Evolutionary conservation across 2,888 invertebrate species (phyloP).

Genomic region (Eristalinus sepulchralis): DNA sequence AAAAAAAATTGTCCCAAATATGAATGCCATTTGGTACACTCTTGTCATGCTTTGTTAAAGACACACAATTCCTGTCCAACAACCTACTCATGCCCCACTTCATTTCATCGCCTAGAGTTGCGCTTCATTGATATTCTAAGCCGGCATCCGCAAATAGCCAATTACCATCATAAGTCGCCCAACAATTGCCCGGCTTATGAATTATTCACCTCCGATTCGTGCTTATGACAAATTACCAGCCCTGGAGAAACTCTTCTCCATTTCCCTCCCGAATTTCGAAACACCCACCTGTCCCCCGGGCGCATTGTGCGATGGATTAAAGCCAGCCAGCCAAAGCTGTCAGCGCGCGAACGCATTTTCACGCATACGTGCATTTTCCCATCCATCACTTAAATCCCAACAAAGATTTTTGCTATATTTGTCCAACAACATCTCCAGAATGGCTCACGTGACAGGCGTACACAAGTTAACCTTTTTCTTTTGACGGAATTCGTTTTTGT

Average conservation of each 20-base stretch:
- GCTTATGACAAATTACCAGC: slow-evolving; percentile 58
- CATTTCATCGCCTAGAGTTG: background rate
- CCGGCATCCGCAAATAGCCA: slow-evolving; percentile 32
- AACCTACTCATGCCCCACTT: slow-evolving; percentile 13
- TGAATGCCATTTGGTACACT: background rate
- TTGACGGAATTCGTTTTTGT: slow-evolving; percentile 6
- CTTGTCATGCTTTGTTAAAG: background rate
- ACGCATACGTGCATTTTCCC: slow-evolving; percentile 61
- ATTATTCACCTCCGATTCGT: slow-evolving; percentile 34
- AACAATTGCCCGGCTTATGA: slow-evolving; percentile 15
- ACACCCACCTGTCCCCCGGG: slow-evolving; percentile 57
- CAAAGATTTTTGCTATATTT: slow-evolving; percentile 69
- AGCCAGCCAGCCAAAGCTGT: background rate
- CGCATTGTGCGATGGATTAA: slow-evolving; percentile 25
- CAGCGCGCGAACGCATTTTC: slow-evolving; percentile 55
- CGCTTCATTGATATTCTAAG: slow-evolving; percentile 27
- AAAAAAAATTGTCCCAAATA: background rate
- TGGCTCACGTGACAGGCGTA: slow-evolving; percentile 70
- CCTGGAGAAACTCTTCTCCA: slow-evolving; percentile 27
- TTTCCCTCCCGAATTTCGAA: slow-evolving; percentile 34
- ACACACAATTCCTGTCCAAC: background rate
- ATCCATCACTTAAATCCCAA: slow-evolving; percentile 61
- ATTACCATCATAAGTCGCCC: slow-evolving; percentile 21
- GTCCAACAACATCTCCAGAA: slow-evolving; percentile 66
- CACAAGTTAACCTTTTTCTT: slow-evolving; percentile 66